Conservation (phyloP, 2,797 vertebrate species). For the Eremophila alpestris region DNA sequence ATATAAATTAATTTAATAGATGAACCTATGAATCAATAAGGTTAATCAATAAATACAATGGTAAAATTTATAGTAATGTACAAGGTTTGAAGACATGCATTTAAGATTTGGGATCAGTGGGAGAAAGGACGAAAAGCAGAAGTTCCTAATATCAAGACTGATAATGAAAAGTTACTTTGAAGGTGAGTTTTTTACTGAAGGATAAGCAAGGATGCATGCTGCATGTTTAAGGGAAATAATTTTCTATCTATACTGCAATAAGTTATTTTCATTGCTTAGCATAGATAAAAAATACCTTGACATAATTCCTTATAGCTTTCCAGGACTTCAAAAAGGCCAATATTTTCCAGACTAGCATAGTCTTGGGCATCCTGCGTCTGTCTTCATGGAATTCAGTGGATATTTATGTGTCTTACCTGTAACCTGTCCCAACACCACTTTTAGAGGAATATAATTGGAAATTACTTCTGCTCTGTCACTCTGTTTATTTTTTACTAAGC, state of each 20-base stretch:
- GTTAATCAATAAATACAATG: neutral
- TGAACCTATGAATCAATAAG: neutral
- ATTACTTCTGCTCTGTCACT: neutral
- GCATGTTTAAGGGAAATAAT: constrained; percentile 2
- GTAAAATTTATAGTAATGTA: neutral
- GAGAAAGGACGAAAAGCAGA: neutral
- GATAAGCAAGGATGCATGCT: neutral
- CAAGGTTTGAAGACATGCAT: neutral
- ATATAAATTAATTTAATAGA: neutral
- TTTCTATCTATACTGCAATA: constrained; percentile 25
- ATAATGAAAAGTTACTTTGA: neutral
- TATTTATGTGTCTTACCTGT: neutral
- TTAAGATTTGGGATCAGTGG: neutral
- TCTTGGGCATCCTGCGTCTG: neutral
- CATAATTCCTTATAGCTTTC: neutral
- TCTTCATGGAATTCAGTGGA: neutral
- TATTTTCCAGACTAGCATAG: neutral
- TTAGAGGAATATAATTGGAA: neutral
- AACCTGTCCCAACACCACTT: neutral
- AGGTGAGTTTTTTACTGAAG: neutral
- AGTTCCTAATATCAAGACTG: neutral
- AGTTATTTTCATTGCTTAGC: constrained; percentile 1
- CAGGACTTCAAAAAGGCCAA: neutral
- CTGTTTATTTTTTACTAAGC: neutral
- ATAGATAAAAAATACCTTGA: constrained; percentile 18